phyloP scores from a whole-genome alignment of 2,113 vertebrate genomes.

The Trinectes maculatus region DNA sequence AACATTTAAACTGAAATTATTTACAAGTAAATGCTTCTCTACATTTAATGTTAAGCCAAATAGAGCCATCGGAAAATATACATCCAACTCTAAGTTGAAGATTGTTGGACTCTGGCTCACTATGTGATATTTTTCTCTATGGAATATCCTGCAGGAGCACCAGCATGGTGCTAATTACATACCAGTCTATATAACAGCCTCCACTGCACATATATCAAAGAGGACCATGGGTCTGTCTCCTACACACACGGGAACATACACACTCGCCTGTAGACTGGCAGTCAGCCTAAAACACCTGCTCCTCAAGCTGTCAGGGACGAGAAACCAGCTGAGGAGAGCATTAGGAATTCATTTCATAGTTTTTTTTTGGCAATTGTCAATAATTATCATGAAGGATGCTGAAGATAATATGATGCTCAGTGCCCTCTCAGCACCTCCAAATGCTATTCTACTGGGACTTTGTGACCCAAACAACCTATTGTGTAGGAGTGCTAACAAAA shows the following conservation, averaged over 20 bases:
- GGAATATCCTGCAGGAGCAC: neutral
- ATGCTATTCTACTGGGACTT: neutral
- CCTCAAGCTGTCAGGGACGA: constrained; percentile 60
- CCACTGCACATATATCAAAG: constrained; percentile 57
- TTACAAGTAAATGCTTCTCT: neutral
- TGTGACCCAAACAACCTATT: neutral
- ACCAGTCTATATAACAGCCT: constrained; percentile 33
- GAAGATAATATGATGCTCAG: neutral
- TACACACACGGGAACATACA: neutral
- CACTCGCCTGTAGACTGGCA: constrained; percentile 39
- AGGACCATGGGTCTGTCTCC: constrained; percentile 1
- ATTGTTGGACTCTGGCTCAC: neutral
- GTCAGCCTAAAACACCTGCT: constrained; percentile 70
- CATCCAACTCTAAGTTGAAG: neutral
- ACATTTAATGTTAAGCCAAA: neutral
- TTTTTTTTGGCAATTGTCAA: neutral
- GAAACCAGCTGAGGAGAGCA: neutral
- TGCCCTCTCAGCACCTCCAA: neutral
- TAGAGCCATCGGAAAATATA: too few species aligned
- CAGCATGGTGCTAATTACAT: constrained; percentile 48
- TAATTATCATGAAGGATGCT: neutral
- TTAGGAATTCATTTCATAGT: neutral
- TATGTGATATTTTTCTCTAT: neutral
- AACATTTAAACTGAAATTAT: too few species aligned
- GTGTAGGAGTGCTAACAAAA: constrained; percentile 3